These are phyloP conservation scores for Cynaeus angustus DNA, from an alignment of 2,888 invertebrate species.

Conservation along the genomic window DNA sequence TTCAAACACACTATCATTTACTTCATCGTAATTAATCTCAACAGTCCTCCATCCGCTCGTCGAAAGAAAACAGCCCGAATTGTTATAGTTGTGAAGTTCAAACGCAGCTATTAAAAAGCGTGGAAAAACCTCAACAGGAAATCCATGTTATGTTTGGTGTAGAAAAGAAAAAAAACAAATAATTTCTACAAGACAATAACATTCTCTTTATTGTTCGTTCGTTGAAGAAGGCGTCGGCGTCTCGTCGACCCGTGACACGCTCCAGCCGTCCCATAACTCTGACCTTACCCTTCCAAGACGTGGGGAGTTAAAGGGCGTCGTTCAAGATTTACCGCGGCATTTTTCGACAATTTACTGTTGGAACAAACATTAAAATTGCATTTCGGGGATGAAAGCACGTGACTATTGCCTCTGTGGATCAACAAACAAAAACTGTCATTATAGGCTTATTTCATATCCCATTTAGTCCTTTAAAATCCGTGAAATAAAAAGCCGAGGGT, in stretches of 20 bases:
- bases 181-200: constrained; percentile 59
- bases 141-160: constrained; percentile 54
- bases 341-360: constrained; percentile 14
- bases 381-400: constrained; percentile 15
- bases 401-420: constrained; percentile 49
- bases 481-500: constrained; percentile 60
- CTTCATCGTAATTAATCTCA: constrained; percentile 12
- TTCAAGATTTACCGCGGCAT: constrained; percentile 34
- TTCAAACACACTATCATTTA: background rate
- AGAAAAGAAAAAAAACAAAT: constrained; percentile 59
- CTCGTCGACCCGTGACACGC: constrained; percentile 57
- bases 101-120: constrained; percentile 36
- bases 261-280: constrained; percentile 56
- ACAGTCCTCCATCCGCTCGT: constrained; percentile 8
- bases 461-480: constrained; percentile 63
- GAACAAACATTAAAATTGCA: constrained; percentile 25
- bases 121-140: constrained; percentile 47
- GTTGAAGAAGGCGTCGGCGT: constrained; percentile 49
- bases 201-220: constrained; percentile 46
- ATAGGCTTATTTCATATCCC: constrained; percentile 65
- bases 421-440: constrained; percentile 55
- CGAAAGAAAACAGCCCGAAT: constrained; percentile 33
- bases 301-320: constrained; percentile 55
- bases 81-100: constrained; percentile 41
- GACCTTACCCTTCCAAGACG: constrained; percentile 52